Base-by-base conservation (phyloP, 2,888 invertebrate species). In the Lasioglossum morio region DNA sequence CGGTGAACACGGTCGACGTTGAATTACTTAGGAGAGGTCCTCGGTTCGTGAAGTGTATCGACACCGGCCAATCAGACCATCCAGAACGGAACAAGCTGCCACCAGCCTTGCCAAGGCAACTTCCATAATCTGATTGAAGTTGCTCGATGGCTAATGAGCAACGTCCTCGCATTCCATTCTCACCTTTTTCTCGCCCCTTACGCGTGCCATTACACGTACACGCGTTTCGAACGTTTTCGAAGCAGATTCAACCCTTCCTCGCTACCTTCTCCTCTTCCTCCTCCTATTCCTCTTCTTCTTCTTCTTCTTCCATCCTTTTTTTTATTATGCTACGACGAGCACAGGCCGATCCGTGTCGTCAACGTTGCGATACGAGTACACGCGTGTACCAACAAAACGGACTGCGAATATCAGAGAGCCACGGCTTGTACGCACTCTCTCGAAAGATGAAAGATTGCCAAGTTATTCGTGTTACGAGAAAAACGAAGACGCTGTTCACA, bases 111-210 rank as follows among this genome's bases (percentile, higher is more conserved):
- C 86, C 85, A 83, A 85, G 81, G 78, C 90, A 89, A 81, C 88
- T 88, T 82, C 87, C 82, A 91, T 89, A 93, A 94, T 94, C 93
- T 92, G 93, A 94, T 94, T 90, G 91, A 93, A 93, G 91, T 88
- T 87, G 82, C 89, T 90, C 81, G 88, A 89, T 90, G 89, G 90
- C 91, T 94, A 94, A 94, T 93, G 92, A 94, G 92, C 90, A 91
- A 89, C 89, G 90, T 92, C 90, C 85, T 90, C 85, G 90, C 93
- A 92, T 94, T 92, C 92, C 93, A 82, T 93, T 92, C 92, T 92
- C 92, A 90, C 92, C 90, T 90, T 88, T 63, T 84, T 77, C 83
- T 82, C 78, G 76, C 85, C 86, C 84, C 89, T 87, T 87, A 89
- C 90, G 91, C 92, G 91, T 91, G 90, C 89, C 90, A 88, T 84